A percentile compares a stretch with the other conserved stretches of the same genome.
These are phyloP conservation scores for Meiosimyza decipiens DNA, from an alignment of 2,888 invertebrate species.

Conservation along the genomic window DNA sequence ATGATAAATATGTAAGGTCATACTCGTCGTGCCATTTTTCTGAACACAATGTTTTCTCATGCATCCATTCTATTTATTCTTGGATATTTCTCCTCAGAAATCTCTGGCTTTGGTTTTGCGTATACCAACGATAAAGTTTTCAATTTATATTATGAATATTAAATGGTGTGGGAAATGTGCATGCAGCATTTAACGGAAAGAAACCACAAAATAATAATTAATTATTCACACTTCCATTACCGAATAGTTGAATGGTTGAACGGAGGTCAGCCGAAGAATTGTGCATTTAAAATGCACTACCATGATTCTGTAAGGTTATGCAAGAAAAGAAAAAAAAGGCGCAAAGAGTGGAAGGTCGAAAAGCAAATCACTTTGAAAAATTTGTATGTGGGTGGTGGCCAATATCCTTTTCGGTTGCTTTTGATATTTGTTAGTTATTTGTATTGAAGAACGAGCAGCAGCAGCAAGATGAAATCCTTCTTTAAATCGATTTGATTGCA, in stretches of 20 bases:
- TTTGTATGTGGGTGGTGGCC: not conserved
- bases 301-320: too few species aligned
- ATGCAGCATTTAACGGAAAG: not conserved
- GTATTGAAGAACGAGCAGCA: not conserved
- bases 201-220: conserved; percentile 14
- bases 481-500: conserved; percentile 26
- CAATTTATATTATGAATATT: conserved; percentile 24
- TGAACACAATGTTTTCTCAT: too few species aligned
- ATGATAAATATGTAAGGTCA: conserved; percentile 12
- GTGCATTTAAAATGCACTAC: conserved; percentile 1
- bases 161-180: not conserved
- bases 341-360: not conserved
- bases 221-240: conserved; percentile 15
- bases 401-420: not conserved
- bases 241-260: not conserved
- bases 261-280: not conserved
- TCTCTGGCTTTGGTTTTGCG: too few species aligned
- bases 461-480: conserved; percentile 8
- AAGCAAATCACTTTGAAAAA: not conserved
- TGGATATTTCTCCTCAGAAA: too few species aligned
- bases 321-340: too few species aligned
- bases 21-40: not conserved
- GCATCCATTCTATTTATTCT: too few species aligned
- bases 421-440: not conserved
- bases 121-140: not conserved